Base-by-base conservation (phyloP, 2,113 vertebrate species). In the Proterorhinus semilunaris region DNA sequence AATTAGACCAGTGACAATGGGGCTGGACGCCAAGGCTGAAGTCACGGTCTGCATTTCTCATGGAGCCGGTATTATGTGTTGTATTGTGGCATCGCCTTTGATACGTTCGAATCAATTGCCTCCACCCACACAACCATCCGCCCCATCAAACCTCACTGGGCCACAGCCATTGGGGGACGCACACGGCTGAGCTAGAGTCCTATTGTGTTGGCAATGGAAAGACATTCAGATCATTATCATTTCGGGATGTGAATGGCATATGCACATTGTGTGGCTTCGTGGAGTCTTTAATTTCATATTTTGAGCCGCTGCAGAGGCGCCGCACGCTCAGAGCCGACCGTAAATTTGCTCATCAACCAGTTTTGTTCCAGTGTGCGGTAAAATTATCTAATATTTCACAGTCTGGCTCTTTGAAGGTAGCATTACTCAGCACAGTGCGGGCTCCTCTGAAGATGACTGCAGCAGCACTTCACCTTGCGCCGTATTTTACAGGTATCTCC, bases 171-270 rank as follows among this genome's bases (percentile, higher is more conserved):
- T 53, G 83, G 86, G 86, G 88, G 27, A 36, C 27, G 83, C 72
- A 16, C 45, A 65, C 52, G 15, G 51, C 71, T 10, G 70, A 75
- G 69, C 83, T 83, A 59, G 81, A 68, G 83, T 73, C 64, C 69
- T 48, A 68, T 83, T 83, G 80, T 86, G 76, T 87, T 71, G 43
- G 78, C 66, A 64, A 83, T 74, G 85, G 79, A 81, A 84, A 84
- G 88, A 54, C 86, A 84, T 87, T 81, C 83, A 77, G 77, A 86
- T 84, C 84, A 90, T 89, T 80, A 86, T 80, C 82, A 76, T 85
- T 84, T 84, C 71, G 72, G 63, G 69, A 43, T 74, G 80, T 51
- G 57, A 66, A 36, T 70, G 59, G 68, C 73, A 78, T 57, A 64
- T 76, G 71, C 77, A 72, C 46, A 47, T 57, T 50, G 44, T 65